Percentiles rank a stretch among this genome's conserved stretches.
phyloP scores from a whole-genome alignment of 2,113 vertebrate species.

The Eretmodus cyanostictus region DNA sequence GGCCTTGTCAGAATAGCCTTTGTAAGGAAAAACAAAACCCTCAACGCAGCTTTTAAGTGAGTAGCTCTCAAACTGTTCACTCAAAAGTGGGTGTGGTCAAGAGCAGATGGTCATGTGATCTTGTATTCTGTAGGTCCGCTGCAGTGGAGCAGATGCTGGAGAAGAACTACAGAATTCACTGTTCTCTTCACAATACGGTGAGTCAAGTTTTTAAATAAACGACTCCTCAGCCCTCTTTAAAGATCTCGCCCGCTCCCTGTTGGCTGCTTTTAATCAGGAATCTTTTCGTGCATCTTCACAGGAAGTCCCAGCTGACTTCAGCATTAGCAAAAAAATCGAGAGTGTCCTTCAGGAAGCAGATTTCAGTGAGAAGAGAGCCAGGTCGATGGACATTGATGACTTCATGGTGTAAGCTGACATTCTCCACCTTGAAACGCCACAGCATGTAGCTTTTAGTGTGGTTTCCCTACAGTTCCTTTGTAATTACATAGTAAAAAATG shows the following conservation, averaged over 20 bases:
- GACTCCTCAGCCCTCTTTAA: background rate
- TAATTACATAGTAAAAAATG: background rate
- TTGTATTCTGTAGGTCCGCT: conserved; percentile 70
- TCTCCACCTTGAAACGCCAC: background rate
- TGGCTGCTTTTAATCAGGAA: background rate
- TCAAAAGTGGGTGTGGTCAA: background rate
- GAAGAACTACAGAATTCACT: conserved; percentile 95
- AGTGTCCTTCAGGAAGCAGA: conserved; percentile 78
- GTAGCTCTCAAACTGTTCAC: conserved; percentile 27
- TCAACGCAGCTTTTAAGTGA: conserved; percentile 93
- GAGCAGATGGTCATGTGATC: background rate
- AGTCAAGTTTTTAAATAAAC: conserved; percentile 34
- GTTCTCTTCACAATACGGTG: conserved; percentile 87
- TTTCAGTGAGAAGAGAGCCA: conserved; percentile 87
- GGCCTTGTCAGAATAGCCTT: conserved; percentile 97
- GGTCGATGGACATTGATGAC: conserved; percentile 95
- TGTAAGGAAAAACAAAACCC: conserved; percentile 97
- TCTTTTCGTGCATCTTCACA: conserved; percentile 41
- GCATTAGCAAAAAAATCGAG: conserved; percentile 85
- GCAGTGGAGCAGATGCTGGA: conserved; percentile 91
- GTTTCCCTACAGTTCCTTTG: background rate
- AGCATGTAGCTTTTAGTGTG: background rate
- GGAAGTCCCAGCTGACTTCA: conserved; percentile 88
- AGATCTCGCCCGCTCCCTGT: too few relatives aligned
- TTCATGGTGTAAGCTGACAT: conserved; percentile 84